phyloP scores from a whole-genome alignment of 2,113 vertebrate genomes.

The Cyprinodon tularosa region DNA sequence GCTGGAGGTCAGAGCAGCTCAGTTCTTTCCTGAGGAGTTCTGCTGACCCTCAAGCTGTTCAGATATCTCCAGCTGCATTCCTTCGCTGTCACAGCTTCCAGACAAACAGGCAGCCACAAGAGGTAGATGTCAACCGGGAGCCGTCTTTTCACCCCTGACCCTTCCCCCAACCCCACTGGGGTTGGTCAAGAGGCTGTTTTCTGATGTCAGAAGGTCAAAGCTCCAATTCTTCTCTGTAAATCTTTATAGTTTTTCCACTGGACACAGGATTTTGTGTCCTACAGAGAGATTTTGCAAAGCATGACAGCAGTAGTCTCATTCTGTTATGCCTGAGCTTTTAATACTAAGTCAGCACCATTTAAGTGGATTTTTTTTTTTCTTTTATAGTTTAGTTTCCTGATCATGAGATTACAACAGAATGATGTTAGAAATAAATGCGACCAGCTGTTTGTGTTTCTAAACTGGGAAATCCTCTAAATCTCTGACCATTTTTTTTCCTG shows the following conservation, averaged over 20 bases:
- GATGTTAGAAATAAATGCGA: neutral
- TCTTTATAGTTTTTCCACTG: neutral
- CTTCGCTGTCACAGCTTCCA: conserved; percentile 13
- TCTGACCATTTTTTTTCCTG: neutral
- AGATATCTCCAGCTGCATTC: conserved; percentile 56
- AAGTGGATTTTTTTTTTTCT: neutral
- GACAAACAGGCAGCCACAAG: conserved; percentile 22
- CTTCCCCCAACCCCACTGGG: conserved; percentile 29
- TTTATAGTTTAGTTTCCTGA: neutral
- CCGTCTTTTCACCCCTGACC: conserved; percentile 62
- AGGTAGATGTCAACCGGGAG: conserved; percentile 38
- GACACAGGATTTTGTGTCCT: too few relatives aligned
- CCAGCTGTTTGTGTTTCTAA: conserved; percentile 12
- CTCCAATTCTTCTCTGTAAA: conserved; percentile 3
- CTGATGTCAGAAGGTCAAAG: neutral
- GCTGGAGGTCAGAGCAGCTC: conserved; percentile 11
- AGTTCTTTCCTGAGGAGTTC: conserved; percentile 20
- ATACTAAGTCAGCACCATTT: conserved; percentile 12
- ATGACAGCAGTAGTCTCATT: neutral
- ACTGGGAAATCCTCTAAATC: neutral
- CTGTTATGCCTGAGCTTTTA: conserved; percentile 5
- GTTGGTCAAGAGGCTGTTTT: conserved; percentile 28
- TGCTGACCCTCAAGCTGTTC: conserved; percentile 38
- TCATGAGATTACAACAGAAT: too few relatives aligned
- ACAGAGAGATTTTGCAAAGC: neutral